These are phyloP conservation scores for Drosophila prosaltans DNA, from an alignment of 1,140 invertebrate species.

Conservation along the genomic window DNA sequence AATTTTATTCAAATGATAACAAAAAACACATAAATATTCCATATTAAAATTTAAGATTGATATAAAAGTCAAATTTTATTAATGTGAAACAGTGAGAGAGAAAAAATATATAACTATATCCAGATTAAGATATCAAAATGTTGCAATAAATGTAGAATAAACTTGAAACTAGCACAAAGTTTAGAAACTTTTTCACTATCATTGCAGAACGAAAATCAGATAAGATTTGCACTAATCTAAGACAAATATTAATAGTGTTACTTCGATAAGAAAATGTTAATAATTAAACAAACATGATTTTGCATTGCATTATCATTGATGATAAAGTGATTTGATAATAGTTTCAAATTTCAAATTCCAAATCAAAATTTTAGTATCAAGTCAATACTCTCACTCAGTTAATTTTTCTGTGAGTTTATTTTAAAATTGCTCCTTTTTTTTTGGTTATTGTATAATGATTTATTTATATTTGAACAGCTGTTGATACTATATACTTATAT, in stretches of 20 bases:
- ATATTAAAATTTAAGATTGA: no score
- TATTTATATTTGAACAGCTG: conserved; percentile 62
- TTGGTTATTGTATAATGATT: conserved; percentile 54
- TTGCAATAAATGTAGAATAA: no score
- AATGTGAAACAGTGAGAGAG: no score
- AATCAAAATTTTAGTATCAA: conserved; percentile 3
- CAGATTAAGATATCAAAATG: no score
- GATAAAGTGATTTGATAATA: neutral
- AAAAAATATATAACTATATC: no score
- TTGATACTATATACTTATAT: conserved; percentile 10
- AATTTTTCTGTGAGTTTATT: neutral
- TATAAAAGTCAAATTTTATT: no score
- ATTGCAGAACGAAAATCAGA: neutral
- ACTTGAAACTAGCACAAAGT: no score
- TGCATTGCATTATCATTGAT: conserved; percentile 2
- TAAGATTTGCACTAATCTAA: conserved; percentile 2
- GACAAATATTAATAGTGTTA: neutral
- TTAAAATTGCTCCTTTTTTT: conserved; percentile 18
- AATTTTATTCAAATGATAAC: no score
- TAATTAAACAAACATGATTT: conserved; percentile 5
- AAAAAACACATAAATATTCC: no score
- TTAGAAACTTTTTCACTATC: no score
- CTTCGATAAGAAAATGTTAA: neutral
- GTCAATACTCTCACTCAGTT: neutral
- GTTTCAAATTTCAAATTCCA: neutral